A percentile compares a stretch with the other conserved stretches of the same genome.
phyloP scores from a whole-genome alignment of 2,888 invertebrate species.

The Monoplex corrugatus region DNA sequence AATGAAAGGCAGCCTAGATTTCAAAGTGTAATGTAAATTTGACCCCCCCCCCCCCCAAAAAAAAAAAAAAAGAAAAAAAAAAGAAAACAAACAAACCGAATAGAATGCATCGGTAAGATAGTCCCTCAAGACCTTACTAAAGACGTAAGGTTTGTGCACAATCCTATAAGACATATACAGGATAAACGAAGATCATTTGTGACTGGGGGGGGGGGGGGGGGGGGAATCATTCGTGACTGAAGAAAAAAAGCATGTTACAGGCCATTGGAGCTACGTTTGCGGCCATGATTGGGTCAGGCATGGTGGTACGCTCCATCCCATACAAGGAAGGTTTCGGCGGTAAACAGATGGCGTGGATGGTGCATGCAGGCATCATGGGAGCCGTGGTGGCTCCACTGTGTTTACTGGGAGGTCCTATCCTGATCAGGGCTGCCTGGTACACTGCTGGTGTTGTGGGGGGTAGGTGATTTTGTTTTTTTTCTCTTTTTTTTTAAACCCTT shows the following conservation, averaged over 20 bases:
- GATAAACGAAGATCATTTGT: too few species aligned
- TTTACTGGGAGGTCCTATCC: conserved; percentile 93
- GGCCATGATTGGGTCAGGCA: conserved; percentile 94
- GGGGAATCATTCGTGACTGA: too few species aligned
- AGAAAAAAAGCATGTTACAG: conserved; percentile 84
- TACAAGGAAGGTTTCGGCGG: conserved; percentile 87
- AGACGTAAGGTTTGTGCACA: too few species aligned
- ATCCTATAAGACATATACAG: too few species aligned
- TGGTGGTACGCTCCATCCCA: conserved; percentile 91
- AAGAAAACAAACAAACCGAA: too few species aligned
- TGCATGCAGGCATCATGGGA: conserved; percentile 89
- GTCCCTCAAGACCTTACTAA: too few species aligned
- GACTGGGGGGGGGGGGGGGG: too few species aligned
- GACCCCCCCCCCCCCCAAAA: not conserved
- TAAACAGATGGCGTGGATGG: conserved; percentile 87
- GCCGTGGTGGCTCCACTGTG: conserved; percentile 95
- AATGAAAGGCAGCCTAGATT: too few species aligned
- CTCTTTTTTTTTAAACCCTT: too few species aligned
- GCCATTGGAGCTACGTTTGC: conserved; percentile 90
- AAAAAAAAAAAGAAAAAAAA: not conserved
- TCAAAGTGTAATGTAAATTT: too few species aligned
- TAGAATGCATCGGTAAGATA: too few species aligned
- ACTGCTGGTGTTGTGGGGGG: conserved; percentile 96
- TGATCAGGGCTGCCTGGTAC: conserved; percentile 94
- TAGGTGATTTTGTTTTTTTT: conserved; percentile 61